A percentile compares a stretch with the other conserved stretches of the same genome.
These are phyloP conservation scores for Neosilurus mollespiculum DNA, from an alignment of 2,797 vertebrate species.

Conservation along the genomic window DNA sequence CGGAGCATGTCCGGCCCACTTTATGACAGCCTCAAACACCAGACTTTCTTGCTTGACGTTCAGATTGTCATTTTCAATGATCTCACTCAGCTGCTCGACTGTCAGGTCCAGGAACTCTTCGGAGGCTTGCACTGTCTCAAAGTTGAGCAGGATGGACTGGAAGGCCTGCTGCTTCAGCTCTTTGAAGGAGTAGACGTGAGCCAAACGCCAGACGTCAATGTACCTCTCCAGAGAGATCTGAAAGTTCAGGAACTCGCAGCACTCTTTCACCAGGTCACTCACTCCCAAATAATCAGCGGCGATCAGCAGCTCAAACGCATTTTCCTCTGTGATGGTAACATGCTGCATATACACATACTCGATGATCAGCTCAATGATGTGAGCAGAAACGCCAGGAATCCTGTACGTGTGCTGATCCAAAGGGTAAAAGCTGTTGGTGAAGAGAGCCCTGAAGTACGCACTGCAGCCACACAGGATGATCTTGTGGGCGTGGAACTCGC, in stretches of 20 bases:
- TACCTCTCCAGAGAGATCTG: constrained; percentile 76
- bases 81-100: constrained; percentile 61
- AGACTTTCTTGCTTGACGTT: constrained; percentile 69
- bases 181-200: constrained; percentile 58
- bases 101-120: constrained; percentile 65
- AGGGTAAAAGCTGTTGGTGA: constrained; percentile 69
- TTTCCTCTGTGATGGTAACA: constrained; percentile 68
- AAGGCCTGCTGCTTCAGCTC: constrained; percentile 68
- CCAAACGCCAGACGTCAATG: constrained; percentile 76
- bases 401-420: constrained; percentile 66
- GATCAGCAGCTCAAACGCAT: constrained; percentile 67
- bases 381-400: constrained; percentile 60
- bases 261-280: constrained; percentile 60
- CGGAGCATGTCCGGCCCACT: too few relatives aligned
- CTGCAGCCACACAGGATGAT: constrained; percentile 61
- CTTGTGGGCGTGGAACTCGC: constrained; percentile 60
- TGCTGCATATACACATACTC: constrained; percentile 39
- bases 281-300: constrained; percentile 77
- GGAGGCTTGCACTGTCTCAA: constrained; percentile 68
- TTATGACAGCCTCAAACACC: too few relatives aligned
- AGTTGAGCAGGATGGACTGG: constrained; percentile 75
- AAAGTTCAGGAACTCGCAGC: constrained; percentile 62
- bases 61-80: constrained; percentile 78
- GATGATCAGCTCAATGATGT: constrained; percentile 38
- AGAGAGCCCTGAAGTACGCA: constrained; percentile 51